Percentiles rank a stretch among this genome's conserved stretches.
These are phyloP conservation scores for Drosophila tsacasi DNA, from an alignment of 1,140 invertebrate genomes.

Conservation along the genomic window DNA sequence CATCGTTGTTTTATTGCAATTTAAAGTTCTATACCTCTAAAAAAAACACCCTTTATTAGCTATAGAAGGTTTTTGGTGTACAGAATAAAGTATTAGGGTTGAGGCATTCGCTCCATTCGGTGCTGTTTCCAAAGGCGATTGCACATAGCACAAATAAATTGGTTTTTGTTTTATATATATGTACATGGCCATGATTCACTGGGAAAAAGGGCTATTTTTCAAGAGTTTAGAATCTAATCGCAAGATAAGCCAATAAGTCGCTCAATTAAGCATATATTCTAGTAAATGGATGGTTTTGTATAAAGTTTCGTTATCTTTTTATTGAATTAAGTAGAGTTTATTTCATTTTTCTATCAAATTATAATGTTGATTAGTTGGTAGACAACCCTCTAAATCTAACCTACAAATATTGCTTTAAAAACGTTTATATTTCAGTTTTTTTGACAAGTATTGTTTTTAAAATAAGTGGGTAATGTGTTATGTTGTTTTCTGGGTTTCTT, in stretches of 20 bases:
- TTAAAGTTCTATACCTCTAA: no score
- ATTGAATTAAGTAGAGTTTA: not conserved
- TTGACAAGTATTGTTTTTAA: not conserved
- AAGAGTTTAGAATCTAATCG: not conserved
- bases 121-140: not conserved
- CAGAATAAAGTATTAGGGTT: conserved; percentile 5
- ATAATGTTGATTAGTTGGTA: not conserved
- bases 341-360: not conserved
- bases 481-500: not conserved
- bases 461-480: not conserved
- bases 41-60: no score
- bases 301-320: not conserved
- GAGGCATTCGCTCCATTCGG: not conserved
- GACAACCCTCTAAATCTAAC: not conserved
- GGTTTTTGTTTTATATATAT: not conserved
- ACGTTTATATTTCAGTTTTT: no score
- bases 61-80: conserved; percentile 6
- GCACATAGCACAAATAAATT: not conserved
- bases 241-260: not conserved
- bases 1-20: no score
- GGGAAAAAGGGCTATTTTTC: not conserved
- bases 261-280: not conserved
- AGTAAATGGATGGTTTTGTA: not conserved
- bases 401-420: not conserved
- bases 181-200: not conserved